phyloP scores from a whole-genome alignment of 2,888 invertebrate species.

The Stenotaenia linearis region DNA sequence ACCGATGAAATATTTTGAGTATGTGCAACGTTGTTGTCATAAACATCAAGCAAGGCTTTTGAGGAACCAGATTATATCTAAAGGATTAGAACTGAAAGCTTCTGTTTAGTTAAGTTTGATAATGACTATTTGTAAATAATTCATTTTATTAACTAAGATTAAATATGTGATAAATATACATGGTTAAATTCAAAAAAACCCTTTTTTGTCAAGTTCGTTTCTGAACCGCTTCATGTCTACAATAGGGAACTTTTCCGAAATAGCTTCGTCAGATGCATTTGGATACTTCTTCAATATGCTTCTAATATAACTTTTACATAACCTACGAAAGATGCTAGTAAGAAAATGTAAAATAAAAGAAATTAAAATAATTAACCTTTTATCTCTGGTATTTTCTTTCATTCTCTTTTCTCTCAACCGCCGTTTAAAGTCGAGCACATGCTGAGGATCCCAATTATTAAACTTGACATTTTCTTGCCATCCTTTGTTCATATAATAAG shows the following conservation, averaged over 20 bases:
- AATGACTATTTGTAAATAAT: too few species aligned
- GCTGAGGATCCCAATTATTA: slow-evolving; percentile 19
- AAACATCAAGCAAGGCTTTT: slow-evolving; percentile 34
- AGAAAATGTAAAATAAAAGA: background rate
- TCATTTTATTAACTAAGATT: too few species aligned
- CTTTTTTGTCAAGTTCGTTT: slow-evolving; percentile 36
- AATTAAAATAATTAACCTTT: background rate
- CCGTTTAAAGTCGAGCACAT: slow-evolving; percentile 13
- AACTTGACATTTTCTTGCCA: slow-evolving; percentile 33
- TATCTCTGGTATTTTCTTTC: background rate
- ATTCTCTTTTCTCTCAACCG: background rate
- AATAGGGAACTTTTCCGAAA: slow-evolving; percentile 67
- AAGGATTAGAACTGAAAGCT: slow-evolving; percentile 35
- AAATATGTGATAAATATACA: background rate
- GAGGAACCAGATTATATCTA: slow-evolving; percentile 31
- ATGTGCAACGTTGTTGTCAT: slow-evolving; percentile 33
- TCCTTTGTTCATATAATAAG: slow-evolving; percentile 36
- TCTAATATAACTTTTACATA: slow-evolving; percentile 39
- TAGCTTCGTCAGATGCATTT: slow-evolving; percentile 62
- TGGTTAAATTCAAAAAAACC: background rate
- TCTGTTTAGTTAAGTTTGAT: slow-evolving; percentile 30
- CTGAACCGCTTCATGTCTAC: slow-evolving; percentile 66
- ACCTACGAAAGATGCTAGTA: background rate
- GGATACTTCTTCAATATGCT: slow-evolving; percentile 67
- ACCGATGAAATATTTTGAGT: slow-evolving; percentile 3